phyloP scores from a whole-genome alignment of 2,888 invertebrate genomes.

The Plebejus argus region DNA sequence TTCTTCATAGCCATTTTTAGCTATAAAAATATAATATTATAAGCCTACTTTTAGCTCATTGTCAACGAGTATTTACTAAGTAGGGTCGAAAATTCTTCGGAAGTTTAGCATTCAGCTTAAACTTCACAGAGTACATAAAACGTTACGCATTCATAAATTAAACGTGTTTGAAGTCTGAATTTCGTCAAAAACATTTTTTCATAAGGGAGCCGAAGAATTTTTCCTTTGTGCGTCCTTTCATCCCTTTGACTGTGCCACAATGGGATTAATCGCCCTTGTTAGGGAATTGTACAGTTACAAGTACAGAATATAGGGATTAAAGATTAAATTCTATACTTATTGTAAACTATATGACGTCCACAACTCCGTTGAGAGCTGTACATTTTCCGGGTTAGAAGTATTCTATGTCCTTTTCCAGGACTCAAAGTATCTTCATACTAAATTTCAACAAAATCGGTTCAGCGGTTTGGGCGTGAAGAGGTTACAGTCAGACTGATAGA shows the following conservation, averaged over 20 bases:
- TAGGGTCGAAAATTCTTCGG: background rate
- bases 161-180: background rate
- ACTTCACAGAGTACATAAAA: background rate
- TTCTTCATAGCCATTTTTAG: too few species aligned
- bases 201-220: background rate
- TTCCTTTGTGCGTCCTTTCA: background rate
- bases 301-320: background rate
- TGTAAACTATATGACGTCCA: too few species aligned
- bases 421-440: too few species aligned
- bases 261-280: background rate
- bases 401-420: too few species aligned
- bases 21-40: too few species aligned
- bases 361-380: too few species aligned
- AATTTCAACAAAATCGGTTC: too few species aligned
- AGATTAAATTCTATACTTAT: background rate
- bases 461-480: too few species aligned
- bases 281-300: background rate
- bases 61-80: background rate
- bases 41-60: too few species aligned
- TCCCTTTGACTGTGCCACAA: slow-evolving; percentile 4
- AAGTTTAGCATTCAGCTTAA: background rate
- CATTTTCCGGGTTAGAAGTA: too few species aligned
- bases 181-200: background rate
- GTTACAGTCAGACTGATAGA: too few species aligned
- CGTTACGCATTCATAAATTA: background rate